Percentiles rank a stretch among this genome's conserved stretches.
Evolutionary conservation across 2,113 vertebrate genomes (phyloP).

Genomic region (Forbesichthys agassizii): DNA sequence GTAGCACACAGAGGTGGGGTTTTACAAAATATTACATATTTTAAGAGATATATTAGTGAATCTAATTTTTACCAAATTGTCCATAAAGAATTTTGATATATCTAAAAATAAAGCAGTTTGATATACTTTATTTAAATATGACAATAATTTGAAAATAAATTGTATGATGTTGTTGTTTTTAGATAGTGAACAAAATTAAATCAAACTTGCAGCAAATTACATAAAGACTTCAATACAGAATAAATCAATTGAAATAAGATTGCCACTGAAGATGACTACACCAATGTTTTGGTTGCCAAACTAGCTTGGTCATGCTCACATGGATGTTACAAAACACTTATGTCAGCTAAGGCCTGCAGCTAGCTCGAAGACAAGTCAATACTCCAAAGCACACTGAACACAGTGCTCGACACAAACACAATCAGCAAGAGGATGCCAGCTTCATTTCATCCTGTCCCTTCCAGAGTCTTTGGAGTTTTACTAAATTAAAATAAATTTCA

Average conservation of each 20-base stretch:
- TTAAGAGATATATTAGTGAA: no score
- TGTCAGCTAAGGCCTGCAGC: conserved; percentile 22
- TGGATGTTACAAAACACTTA: background rate
- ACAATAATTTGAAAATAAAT: background rate
- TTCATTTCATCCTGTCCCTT: no score
- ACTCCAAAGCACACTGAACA: conserved; percentile 18
- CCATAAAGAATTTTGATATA: no score
- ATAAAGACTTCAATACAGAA: background rate
- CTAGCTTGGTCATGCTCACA: conserved; percentile 8
- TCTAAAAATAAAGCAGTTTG: background rate
- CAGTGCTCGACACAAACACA: background rate
- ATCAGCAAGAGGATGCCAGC: conserved; percentile 1
- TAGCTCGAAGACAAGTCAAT: background rate
- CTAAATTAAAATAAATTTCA: no score
- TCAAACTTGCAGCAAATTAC: no score
- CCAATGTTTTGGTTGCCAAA: background rate
- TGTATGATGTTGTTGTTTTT: no score
- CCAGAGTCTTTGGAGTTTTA: no score
- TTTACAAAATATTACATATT: no score
- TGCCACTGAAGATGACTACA: background rate
- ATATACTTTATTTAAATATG: background rate
- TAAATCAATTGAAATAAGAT: background rate
- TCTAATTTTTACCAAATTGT: no score
- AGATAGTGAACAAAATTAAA: no score
- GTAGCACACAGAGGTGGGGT: conserved; percentile 18